Conservation (phyloP, 2,797 vertebrate genomes). For the Heterohyrax brucei region DNA sequence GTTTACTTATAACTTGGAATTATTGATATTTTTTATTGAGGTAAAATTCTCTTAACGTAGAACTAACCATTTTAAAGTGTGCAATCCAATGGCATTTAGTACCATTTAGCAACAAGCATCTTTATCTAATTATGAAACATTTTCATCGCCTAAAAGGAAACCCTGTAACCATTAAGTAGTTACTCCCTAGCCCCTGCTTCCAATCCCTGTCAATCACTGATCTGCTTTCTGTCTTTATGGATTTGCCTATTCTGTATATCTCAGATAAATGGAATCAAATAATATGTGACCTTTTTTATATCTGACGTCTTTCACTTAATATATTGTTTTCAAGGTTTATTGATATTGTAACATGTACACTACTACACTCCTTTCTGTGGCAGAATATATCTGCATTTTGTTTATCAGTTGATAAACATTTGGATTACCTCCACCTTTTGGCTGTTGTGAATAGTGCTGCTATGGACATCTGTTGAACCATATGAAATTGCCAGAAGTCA, state of each 20-base stretch:
- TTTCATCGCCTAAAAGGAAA: conserved; percentile 26
- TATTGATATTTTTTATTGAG: conserved; percentile 38
- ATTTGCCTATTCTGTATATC: conserved; percentile 31
- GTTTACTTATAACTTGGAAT: background rate
- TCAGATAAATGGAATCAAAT: conserved; percentile 10
- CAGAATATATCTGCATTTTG: background rate
- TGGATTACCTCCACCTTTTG: background rate
- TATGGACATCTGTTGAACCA: background rate
- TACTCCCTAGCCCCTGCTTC: background rate
- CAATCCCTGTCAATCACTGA: background rate
- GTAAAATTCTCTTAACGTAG: conserved; percentile 28
- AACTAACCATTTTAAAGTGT: conserved; percentile 51
- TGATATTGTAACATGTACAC: background rate
- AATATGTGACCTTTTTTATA: background rate
- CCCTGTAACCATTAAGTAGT: background rate
- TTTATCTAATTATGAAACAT: conserved; percentile 39
- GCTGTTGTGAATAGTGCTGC: conserved; percentile 22
- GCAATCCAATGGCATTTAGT: conserved; percentile 33
- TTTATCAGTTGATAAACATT: conserved; percentile 24
- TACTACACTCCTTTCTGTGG: conserved; percentile 18
- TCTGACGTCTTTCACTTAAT: conserved; percentile 26
- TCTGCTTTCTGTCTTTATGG: conserved; percentile 20
- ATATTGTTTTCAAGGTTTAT: conserved; percentile 8
- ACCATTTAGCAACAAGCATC: background rate
- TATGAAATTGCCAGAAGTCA: background rate